Evolutionary conservation across 2,797 vertebrate species (phyloP).

Genomic region (Onychomys leucogaster): DNA sequence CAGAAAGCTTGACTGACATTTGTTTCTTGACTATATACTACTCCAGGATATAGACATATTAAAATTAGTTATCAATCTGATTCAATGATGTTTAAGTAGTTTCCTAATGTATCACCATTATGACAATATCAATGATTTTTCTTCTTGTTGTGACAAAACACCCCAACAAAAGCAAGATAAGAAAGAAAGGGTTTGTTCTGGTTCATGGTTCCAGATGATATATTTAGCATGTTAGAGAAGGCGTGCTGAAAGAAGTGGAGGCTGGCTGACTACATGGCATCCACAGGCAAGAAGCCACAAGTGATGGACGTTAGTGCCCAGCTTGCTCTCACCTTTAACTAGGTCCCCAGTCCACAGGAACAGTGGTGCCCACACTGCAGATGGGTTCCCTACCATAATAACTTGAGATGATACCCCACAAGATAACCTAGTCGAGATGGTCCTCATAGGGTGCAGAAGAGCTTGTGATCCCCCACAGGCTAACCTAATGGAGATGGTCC

Average conservation of each 20-base stretch:
- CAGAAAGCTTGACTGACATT: background rate
- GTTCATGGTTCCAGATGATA: no score
- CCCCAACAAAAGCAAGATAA: background rate
- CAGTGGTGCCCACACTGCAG: rapidly evolving
- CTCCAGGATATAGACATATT: background rate
- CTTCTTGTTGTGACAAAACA: background rate
- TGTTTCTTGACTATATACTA: background rate
- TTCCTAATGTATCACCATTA: background rate
- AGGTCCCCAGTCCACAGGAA: background rate
- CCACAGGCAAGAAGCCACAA: background rate
- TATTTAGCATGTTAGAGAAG: background rate
- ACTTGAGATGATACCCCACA: background rate
- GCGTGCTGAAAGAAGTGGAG: background rate
- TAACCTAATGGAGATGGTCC: background rate
- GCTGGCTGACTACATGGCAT: no score
- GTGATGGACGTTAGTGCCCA: no score
- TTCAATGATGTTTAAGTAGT: background rate
- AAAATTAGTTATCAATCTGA: background rate
- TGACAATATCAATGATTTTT: background rate
- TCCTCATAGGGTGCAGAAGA: background rate
- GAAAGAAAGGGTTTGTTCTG: no score
- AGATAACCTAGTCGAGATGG: background rate
- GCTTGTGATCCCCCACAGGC: background rate
- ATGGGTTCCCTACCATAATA: background rate
- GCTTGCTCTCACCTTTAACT: background rate